Conservation (phyloP, 2,113 vertebrate genomes). For the Channa argus region DNA sequence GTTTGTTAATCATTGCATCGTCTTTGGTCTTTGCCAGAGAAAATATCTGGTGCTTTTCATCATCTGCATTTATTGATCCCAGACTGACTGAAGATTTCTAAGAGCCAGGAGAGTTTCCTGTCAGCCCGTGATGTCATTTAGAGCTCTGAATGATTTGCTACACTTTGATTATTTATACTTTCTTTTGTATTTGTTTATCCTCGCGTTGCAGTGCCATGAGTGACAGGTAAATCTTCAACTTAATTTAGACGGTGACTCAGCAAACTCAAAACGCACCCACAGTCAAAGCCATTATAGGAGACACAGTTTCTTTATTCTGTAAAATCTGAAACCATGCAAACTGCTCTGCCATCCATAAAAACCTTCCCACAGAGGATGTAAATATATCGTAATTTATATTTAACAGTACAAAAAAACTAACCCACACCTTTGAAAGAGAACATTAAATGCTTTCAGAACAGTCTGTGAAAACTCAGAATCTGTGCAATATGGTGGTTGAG, state of each 20-base stretch:
- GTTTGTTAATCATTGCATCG: slow-evolving; percentile 21
- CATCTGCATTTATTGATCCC: slow-evolving; percentile 18
- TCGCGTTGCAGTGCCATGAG: slow-evolving; percentile 1
- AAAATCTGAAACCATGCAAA: slow-evolving; percentile 29
- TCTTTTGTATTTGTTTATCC: slow-evolving; percentile 17
- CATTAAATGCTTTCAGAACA: background rate
- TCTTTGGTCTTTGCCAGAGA: background rate
- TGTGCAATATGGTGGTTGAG: background rate
- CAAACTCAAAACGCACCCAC: slow-evolving; percentile 40
- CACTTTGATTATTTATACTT: slow-evolving; percentile 42
- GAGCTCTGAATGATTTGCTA: slow-evolving; percentile 25
- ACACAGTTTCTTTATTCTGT: slow-evolving; percentile 20
- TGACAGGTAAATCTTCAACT: slow-evolving; percentile 15
- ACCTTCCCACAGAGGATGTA: slow-evolving; percentile 42
- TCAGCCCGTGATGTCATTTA: slow-evolving; percentile 20
- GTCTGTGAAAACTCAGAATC: background rate
- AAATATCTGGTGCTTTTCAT: slow-evolving; percentile 37
- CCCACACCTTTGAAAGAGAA: slow-evolving; percentile 28
- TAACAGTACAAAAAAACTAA: background rate
- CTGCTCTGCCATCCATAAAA: slow-evolving; percentile 26
- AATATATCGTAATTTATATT: slow-evolving; percentile 24
- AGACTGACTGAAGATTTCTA: slow-evolving; percentile 18
- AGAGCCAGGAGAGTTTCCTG: slow-evolving; percentile 7
- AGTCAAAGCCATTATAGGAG: slow-evolving; percentile 29
- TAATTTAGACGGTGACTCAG: slow-evolving; percentile 60